phyloP scores from a whole-genome alignment of 2,797 vertebrate genomes.

The Siniperca scherzeri region DNA sequence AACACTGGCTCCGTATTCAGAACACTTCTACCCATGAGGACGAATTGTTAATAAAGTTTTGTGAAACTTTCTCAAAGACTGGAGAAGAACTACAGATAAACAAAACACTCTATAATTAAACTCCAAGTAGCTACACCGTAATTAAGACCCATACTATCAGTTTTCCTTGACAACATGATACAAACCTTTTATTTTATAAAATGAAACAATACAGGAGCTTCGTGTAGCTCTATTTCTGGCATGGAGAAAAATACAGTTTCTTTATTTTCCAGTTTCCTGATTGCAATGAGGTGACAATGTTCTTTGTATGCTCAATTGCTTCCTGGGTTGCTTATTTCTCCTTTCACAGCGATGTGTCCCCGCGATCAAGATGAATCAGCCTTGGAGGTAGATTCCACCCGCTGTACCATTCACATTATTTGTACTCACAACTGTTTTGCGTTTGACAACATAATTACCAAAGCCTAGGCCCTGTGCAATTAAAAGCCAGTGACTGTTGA shows the following conservation, averaged over 20 bases:
- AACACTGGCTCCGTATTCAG: constrained; percentile 25
- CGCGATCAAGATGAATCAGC: constrained; percentile 62
- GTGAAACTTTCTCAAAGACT: constrained; percentile 52
- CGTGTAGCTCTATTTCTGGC: constrained; percentile 45
- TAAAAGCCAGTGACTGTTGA: constrained; percentile 72
- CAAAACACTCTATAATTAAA: constrained; percentile 59
- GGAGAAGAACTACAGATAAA: constrained; percentile 43
- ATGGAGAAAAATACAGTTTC: constrained; percentile 45
- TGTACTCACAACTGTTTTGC: constrained; percentile 51
- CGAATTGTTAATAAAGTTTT: constrained; percentile 43
- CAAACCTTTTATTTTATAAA: constrained; percentile 51
- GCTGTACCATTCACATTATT: constrained; percentile 60
- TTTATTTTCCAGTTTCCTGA: constrained; percentile 55
- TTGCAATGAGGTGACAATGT: constrained; percentile 72
- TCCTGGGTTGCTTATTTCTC: constrained; percentile 47
- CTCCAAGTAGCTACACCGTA: constrained; percentile 21
- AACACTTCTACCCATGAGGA: constrained; percentile 21
- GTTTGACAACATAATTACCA: constrained; percentile 82
- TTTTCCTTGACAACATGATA: constrained; percentile 50
- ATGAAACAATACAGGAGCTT: constrained; percentile 34
- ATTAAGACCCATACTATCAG: constrained; percentile 51
- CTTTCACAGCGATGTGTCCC: constrained; percentile 48
- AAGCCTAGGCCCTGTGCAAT: constrained; percentile 71
- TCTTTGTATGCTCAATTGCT: constrained; percentile 72
- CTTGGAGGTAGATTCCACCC: constrained; percentile 41